A percentile compares a stretch with the other conserved stretches of the same genome.
phyloP scores from a whole-genome alignment of 2,888 invertebrate species.

The Onthophagus sagittarius region DNA sequence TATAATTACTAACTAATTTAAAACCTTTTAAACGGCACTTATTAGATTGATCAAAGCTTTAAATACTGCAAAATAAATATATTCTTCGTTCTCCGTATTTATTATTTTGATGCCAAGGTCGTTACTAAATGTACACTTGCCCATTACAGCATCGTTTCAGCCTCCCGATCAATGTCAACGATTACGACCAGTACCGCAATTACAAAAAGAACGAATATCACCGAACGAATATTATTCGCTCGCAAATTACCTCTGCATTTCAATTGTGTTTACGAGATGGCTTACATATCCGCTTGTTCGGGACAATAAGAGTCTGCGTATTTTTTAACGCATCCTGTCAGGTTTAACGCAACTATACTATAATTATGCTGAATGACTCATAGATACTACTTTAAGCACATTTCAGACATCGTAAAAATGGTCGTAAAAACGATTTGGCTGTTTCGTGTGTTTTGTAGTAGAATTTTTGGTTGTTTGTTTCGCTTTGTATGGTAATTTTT shows the following conservation, averaged over 20 bases:
- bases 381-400: background rate
- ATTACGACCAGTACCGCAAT: background rate
- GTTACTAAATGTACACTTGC: background rate
- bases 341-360: background rate
- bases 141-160: conserved; percentile 1
- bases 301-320: background rate
- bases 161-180: conserved; percentile 8
- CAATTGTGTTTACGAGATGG: conserved; percentile 6
- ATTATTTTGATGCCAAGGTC: conserved; percentile 2
- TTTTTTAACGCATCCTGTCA: conserved; percentile 2
- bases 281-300: background rate
- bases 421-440: background rate
- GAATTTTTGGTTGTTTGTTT: background rate
- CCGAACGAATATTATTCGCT: background rate
- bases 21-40: conserved; percentile 1
- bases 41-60: conserved; percentile 14
- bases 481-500: conserved; percentile 9
- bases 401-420: background rate
- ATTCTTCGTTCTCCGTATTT: background rate
- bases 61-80: background rate
- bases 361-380: conserved; percentile 3
- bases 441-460: conserved; percentile 1
- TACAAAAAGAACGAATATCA: background rate
- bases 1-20: background rate
- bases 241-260: conserved; percentile 8